A percentile compares a stretch with the other conserved stretches of the same genome.
Conservation (phyloP, 2,113 vertebrate genomes). For the Phaethornis superciliosus region DNA sequence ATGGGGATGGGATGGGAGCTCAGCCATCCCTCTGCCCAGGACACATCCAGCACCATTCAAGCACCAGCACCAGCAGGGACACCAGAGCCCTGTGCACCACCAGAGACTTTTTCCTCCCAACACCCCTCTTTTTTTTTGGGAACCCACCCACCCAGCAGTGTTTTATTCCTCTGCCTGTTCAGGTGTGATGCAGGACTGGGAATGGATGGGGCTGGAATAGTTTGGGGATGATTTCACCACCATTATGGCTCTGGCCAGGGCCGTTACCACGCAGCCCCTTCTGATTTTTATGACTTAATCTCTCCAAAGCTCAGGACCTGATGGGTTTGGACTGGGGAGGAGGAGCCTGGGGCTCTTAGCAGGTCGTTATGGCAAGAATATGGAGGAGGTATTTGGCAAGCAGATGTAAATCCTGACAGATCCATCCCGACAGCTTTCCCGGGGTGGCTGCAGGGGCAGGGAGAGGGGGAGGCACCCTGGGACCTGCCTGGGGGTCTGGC, state of each 20-base stretch:
- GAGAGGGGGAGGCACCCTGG: neutral
- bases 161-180: neutral
- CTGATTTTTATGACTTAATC: slow-evolving; percentile 73
- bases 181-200: slow-evolving; percentile 61
- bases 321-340: slow-evolving; percentile 35
- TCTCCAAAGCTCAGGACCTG: slow-evolving; percentile 54
- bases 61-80: no score
- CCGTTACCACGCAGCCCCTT: slow-evolving; percentile 48
- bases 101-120: neutral
- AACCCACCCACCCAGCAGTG: slow-evolving; percentile 9
- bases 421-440: neutral
- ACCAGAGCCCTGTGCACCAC: neutral
- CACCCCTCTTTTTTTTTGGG: neutral
- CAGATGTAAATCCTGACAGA: slow-evolving; percentile 8
- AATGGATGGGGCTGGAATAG: slow-evolving; percentile 56
- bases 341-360: slow-evolving; percentile 62
- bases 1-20: rapidly evolving
- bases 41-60: rapidly evolving
- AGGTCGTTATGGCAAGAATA: slow-evolving; percentile 57
- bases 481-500: neutral
- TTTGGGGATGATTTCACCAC: slow-evolving; percentile 67
- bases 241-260: slow-evolving; percentile 54
- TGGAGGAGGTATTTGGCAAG: slow-evolving; percentile 54
- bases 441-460: neutral
- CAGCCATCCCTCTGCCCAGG: rapidly evolving